phyloP scores from a whole-genome alignment of 2,888 invertebrate species.

The Phragmatobia fuliginosa region DNA sequence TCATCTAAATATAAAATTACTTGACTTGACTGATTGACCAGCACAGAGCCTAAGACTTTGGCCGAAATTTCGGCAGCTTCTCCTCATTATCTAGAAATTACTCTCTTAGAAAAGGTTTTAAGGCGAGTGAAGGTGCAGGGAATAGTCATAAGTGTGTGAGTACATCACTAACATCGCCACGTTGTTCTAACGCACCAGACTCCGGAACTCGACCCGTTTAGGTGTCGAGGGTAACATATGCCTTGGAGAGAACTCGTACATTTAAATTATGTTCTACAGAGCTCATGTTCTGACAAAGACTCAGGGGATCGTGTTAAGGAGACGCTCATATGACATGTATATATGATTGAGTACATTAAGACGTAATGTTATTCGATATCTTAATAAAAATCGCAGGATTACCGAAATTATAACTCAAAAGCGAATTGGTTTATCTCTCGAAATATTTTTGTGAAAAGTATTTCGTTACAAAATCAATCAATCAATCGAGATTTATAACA shows the following conservation, averaged over 20 bases:
- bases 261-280: conserved; percentile 33
- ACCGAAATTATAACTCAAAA: too few relatives aligned
- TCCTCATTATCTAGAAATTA: too few relatives aligned
- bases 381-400: neutral
- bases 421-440: too few relatives aligned
- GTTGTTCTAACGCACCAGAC: conserved; percentile 18
- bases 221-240: conserved; percentile 25
- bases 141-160: neutral
- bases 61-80: too few relatives aligned
- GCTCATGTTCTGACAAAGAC: conserved; percentile 12
- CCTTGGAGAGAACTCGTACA: conserved; percentile 28
- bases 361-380: neutral
- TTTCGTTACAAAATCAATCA: too few relatives aligned
- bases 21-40: too few relatives aligned
- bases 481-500: neutral
- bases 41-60: too few relatives aligned
- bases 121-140: too few relatives aligned
- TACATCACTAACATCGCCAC: conserved; percentile 6
- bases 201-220: conserved; percentile 19
- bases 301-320: conserved; percentile 5
- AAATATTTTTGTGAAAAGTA: neutral
- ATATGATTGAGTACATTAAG: neutral
- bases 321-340: neutral
- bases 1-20: too few relatives aligned
- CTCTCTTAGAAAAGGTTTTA: too few relatives aligned